Evolutionary conservation across 2,888 invertebrate species (phyloP), one percentile per base, ranked within the genome.

Genomic region (Merodon equestris): DNA sequence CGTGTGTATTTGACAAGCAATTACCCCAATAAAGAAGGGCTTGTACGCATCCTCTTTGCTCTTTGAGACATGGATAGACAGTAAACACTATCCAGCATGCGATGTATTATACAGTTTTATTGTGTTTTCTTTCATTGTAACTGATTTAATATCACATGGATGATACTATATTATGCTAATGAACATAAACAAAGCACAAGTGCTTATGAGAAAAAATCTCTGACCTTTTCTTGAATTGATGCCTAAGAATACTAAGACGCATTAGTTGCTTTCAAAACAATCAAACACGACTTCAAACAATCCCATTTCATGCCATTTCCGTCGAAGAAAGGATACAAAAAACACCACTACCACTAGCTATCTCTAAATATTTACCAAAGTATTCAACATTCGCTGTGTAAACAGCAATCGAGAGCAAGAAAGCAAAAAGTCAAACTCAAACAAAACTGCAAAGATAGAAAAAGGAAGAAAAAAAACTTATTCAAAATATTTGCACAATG

Each of bases 401-500:
- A 68, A 68, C 58, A 68, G 34, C 5, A 53, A 51, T 45, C 17
- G 36, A 12, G 38, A 58, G 17, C 38, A 44, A 40, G 40, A 40
- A n/a, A 40, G 7, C 27, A 48, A 67, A n/a, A 18, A 58, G 50
- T 57, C 56, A 57, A 66, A 48, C 40, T 18, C 12, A 47, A 38
- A 47, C 12, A 42, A 44, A 63, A 68, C 40, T 67, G 50, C 53
- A 64, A 50, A 58, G 70, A 58, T 57, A 36, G 27, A 27, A 27
- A n/a, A n/a, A n/a, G n/a, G n/a, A n/a, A n/a, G n/a, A n/a, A n/a
- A n/a, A n/a, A 40, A 66, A 66, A 66, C 66, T 71, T 71, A 71
- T 71, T 76, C 64, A 71, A 76, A 76, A 76, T 76, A 61, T 76
- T 76, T 76, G 76, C 60, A 71, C 76, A 71, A 71, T 61, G 76